Evolutionary conservation across 92 coral and sea anemone genomes (phyloP), one percentile per base, ranked within the genome.

Genomic region (Parazoanthus swiftii): DNA sequence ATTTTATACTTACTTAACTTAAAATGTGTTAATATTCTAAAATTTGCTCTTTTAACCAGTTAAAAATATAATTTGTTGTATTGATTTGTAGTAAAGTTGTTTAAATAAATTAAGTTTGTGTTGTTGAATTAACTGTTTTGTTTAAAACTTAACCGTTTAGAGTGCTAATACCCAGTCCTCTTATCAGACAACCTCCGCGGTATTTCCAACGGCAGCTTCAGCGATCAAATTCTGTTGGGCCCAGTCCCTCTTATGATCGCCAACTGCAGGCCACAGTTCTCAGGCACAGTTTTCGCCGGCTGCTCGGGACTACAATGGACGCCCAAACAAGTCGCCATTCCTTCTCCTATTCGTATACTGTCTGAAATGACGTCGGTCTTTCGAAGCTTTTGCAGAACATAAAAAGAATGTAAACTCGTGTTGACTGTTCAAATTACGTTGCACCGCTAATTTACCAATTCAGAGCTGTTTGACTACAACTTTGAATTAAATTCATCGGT

Each of bases 231-330:
- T 84, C 79, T 54, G 48, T 71, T 37, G 87, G 78, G 44, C 46
- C 65, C 66, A 48, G 77, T 46, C 67, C 54, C 43, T 44, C 87
- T 33, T 48, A 13, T 78, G 79, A 84, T 26, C 39, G 38, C 6
- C 65, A 56, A 33, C 65, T 84, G 15, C 87, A 84, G 68, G 10
- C 79, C 25, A 84, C 87, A 16, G 87, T 84, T 50, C 43, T 84
- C 25, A 84, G 87, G 25, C 87, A 84, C 87, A 84, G 87, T 26
- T 84, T 84, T 84, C 87, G 87, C 39, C 87, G 87, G 66, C 63
- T 84, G 63, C 87, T 44, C 26, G 87, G 87, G 44, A 84, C 87
- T 13, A 44, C 87, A 25, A 84, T 84, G 87, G 87, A 84, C 26
- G 87, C 87, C 25, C 46, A 70, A 20, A 70, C 87, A 29, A 70